phyloP scores from a whole-genome alignment of 2,888 invertebrate species.

The Acleris literana region DNA sequence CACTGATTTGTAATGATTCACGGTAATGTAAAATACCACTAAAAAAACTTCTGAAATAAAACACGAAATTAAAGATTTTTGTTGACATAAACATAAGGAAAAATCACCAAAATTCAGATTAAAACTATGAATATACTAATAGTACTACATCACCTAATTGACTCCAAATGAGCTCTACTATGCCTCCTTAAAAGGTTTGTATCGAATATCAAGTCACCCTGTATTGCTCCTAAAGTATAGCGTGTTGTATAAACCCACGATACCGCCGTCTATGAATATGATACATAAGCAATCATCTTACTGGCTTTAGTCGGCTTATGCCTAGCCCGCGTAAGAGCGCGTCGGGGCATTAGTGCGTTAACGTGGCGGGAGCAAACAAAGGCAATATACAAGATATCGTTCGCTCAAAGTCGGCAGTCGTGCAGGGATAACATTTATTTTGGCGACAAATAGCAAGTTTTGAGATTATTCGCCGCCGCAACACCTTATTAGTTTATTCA shows the following conservation, averaged over 20 bases:
- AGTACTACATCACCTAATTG: too few species aligned
- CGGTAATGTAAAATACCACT: too few species aligned
- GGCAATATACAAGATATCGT: not conserved
- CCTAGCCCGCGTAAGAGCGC: conserved; percentile 19
- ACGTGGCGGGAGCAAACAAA: conserved; percentile 1
- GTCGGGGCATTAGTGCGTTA: conserved; percentile 20
- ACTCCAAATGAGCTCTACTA: too few species aligned
- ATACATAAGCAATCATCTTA: conserved; percentile 18
- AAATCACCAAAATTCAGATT: too few species aligned
- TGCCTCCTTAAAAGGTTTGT: too few species aligned
- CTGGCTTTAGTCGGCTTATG: conserved; percentile 23
- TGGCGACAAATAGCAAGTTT: not conserved
- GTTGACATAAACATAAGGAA: too few species aligned
- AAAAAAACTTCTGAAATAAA: too few species aligned
- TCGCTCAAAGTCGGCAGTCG: not conserved
- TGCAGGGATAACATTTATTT: not conserved
- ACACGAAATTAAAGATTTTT: too few species aligned
- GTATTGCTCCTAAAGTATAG: not conserved
- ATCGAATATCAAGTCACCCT: too few species aligned
- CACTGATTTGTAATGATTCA: too few species aligned
- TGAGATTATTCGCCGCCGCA: not conserved
- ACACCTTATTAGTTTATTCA: not conserved
- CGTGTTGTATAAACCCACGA: not conserved
- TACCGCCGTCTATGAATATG: conserved; percentile 17
- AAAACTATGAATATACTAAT: too few species aligned